These are phyloP conservation scores for Gulo gulo DNA, from an alignment of 2,113 vertebrate genomes.

Conservation along the genomic window DNA sequence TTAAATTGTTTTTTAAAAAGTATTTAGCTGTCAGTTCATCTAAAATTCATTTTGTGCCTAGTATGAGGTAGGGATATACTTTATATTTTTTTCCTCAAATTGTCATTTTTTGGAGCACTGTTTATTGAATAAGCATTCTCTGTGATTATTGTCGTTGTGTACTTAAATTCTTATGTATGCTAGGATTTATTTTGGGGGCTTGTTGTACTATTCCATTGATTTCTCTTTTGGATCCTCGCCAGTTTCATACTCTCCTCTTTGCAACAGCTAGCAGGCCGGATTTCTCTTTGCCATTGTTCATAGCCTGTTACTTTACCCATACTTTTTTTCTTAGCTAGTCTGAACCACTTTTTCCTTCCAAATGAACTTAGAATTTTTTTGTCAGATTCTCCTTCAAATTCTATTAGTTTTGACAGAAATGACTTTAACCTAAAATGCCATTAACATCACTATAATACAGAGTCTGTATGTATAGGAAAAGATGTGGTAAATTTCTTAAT, in stretches of 20 bases:
- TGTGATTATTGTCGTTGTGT: background rate
- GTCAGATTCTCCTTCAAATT: background rate
- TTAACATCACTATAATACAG: background rate
- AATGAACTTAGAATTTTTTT: background rate
- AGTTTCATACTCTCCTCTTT: constrained; percentile 1
- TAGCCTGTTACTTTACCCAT: background rate
- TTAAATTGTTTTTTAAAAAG: background rate
- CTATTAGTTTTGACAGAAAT: background rate
- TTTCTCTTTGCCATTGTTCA: background rate
- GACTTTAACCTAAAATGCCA: background rate
- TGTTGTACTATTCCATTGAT: background rate
- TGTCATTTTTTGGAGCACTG: background rate
- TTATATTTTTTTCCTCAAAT: background rate
- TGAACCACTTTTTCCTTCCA: background rate
- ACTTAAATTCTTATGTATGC: background rate
- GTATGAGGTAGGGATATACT: background rate
- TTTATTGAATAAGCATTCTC: background rate
- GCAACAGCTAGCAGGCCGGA: background rate
- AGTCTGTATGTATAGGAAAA: background rate
- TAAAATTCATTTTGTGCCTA: constrained; percentile 8
- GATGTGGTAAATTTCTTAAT: background rate
- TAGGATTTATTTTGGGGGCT: background rate
- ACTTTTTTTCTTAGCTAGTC: background rate
- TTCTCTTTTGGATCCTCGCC: background rate
- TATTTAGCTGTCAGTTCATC: constrained; percentile 17